Conservation (phyloP, 2,113 vertebrate species). For the Dermatemys mawii region DNA sequence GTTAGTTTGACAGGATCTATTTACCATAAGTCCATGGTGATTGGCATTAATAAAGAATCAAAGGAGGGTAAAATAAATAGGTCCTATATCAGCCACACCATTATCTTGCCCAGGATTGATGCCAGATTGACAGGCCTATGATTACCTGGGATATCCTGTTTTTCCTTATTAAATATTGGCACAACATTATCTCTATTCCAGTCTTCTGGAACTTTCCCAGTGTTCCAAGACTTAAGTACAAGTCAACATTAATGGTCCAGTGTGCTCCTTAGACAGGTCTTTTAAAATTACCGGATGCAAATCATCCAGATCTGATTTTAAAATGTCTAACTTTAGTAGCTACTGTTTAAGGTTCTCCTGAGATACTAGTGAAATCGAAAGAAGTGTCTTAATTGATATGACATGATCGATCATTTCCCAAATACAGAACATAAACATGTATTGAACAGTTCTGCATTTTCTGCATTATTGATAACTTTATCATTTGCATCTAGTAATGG, state of each 20-base stretch:
- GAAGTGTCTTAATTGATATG: background rate
- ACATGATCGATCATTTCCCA: background rate
- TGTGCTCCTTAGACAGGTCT: background rate
- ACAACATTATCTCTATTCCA: background rate
- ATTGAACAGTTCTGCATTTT: background rate
- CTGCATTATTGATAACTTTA: background rate
- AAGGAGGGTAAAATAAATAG: too few relatives aligned
- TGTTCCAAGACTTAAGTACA: background rate
- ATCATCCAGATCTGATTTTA: background rate
- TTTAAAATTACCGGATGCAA: background rate
- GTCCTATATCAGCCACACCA: background rate
- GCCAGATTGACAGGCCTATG: background rate
- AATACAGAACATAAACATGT: background rate
- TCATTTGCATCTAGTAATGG: background rate
- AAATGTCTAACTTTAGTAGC: background rate
- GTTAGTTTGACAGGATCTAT: background rate
- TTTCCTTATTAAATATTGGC: background rate
- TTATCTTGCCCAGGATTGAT: background rate
- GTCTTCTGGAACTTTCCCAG: background rate
- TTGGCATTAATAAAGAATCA: background rate
- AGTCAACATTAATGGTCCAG: background rate
- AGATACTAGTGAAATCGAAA: background rate
- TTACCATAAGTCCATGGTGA: background rate
- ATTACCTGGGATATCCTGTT: background rate
- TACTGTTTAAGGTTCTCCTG: background rate